These are phyloP conservation scores for Acrobasis repandana DNA, from an alignment of 2,888 invertebrate genomes.

Conservation along the genomic window DNA sequence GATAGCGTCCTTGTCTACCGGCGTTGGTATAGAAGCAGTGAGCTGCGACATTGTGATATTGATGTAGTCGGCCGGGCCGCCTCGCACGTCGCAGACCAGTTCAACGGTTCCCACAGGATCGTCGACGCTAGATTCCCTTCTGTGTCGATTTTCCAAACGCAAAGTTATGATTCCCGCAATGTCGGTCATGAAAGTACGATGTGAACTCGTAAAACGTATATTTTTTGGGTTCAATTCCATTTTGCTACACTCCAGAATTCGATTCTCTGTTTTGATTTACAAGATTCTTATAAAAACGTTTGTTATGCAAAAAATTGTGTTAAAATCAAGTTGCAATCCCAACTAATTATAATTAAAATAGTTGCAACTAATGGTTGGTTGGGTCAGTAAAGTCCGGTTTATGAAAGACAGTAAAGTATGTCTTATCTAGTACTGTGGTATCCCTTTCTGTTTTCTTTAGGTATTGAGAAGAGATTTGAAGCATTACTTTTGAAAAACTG, in stretches of 20 bases:
- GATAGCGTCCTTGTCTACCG: too few relatives aligned
- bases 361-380: too few relatives aligned
- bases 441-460: too few relatives aligned
- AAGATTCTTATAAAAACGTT: not conserved
- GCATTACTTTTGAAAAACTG: too few relatives aligned
- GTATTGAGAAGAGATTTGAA: too few relatives aligned
- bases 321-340: too few relatives aligned
- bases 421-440: too few relatives aligned
- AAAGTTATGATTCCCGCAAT: constrained; percentile 3
- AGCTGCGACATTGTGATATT: constrained; percentile 51
- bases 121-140: not conserved
- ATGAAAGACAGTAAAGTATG: too few relatives aligned
- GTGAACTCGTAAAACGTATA: not conserved
- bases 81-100: constrained; percentile 30
- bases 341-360: too few relatives aligned
- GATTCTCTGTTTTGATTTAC: not conserved
- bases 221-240: not conserved
- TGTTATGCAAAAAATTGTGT: not conserved
- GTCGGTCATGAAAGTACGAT: not conserved
- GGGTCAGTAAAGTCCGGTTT: too few relatives aligned
- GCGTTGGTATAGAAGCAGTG: constrained; percentile 21
- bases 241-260: not conserved
- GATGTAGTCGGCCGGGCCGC: constrained; percentile 42
- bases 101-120: too few relatives aligned
- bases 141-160: constrained; percentile 32